Evolutionary conservation across 2,113 vertebrate genomes (phyloP).

Genomic region (Nannospalax galili): DNA sequence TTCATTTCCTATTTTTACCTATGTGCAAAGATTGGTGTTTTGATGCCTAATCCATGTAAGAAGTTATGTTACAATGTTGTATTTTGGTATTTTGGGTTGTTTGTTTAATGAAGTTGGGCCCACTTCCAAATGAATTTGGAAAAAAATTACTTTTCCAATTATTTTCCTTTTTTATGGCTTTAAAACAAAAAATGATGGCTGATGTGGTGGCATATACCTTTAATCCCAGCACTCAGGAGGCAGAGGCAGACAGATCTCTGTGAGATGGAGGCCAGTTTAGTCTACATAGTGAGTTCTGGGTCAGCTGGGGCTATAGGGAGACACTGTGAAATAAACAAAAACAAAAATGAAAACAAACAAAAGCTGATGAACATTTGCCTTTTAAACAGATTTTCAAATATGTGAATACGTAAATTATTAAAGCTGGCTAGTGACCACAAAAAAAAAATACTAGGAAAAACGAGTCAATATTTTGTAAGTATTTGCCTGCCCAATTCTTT

Average conservation of each 20-base stretch:
- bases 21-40: not conserved
- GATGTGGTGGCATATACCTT: no score
- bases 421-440: not conserved
- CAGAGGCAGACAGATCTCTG: no score
- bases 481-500: constrained; percentile 21
- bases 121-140: not conserved
- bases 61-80: not conserved
- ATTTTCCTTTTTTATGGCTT: not conserved
- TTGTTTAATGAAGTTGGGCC: not conserved
- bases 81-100: not conserved
- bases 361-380: not conserved
- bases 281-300: no score
- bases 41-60: not conserved
- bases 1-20: constrained; percentile 19
- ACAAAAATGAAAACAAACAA: no score
- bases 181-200: no score
- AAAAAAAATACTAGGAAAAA: not conserved
- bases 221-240: no score
- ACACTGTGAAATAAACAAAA: no score
- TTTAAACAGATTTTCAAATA: not conserved
- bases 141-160: not conserved
- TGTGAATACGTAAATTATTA: not conserved
- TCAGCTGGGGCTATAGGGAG: no score
- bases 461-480: constrained; percentile 39
- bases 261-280: no score